A percentile compares a stretch with the other conserved stretches of the same genome.
phyloP scores from a whole-genome alignment of 2,113 vertebrate species.

The Perca fluviatilis region DNA sequence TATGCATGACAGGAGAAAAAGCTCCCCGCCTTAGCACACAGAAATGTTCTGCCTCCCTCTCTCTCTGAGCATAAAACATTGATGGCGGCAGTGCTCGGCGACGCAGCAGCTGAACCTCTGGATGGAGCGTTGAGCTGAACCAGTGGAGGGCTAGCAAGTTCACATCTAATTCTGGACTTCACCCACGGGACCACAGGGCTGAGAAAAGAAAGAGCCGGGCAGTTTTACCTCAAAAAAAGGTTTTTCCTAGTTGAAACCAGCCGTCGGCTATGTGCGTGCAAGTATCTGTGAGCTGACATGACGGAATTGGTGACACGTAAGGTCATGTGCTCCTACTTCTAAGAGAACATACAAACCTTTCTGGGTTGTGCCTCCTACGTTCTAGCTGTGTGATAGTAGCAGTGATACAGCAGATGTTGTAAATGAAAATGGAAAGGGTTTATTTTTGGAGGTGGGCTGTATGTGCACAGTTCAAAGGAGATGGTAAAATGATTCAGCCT shows the following conservation, averaged over 20 bases:
- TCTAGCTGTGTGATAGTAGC: background rate
- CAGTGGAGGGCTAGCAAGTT: conserved; percentile 64
- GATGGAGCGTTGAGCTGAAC: conserved; percentile 46
- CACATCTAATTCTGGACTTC: conserved; percentile 73
- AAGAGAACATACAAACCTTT: background rate
- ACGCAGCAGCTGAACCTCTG: conserved; percentile 27
- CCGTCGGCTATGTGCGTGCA: background rate
- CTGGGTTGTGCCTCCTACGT: background rate
- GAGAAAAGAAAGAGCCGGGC: conserved; percentile 22
- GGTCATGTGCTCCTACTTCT: conserved; percentile 2
- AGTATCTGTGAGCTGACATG: background rate
- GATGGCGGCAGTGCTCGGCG: conserved; percentile 47
- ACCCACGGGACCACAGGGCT: conserved; percentile 51
- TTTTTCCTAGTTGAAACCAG: conserved; percentile 43
- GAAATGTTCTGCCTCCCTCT: conserved; percentile 55
- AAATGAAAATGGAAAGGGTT: background rate
- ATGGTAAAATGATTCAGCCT: background rate
- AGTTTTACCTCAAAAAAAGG: conserved; percentile 42
- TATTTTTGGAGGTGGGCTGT: background rate
- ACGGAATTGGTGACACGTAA: conserved; percentile 3
- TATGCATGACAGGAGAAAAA: conserved; percentile 75
- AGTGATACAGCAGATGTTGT: background rate
- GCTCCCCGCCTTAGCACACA: conserved; percentile 59
- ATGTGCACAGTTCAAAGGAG: background rate
- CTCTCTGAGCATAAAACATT: conserved; percentile 73